Conservation (phyloP, 2,113 vertebrate genomes). For the Hemichromis elongatus region DNA sequence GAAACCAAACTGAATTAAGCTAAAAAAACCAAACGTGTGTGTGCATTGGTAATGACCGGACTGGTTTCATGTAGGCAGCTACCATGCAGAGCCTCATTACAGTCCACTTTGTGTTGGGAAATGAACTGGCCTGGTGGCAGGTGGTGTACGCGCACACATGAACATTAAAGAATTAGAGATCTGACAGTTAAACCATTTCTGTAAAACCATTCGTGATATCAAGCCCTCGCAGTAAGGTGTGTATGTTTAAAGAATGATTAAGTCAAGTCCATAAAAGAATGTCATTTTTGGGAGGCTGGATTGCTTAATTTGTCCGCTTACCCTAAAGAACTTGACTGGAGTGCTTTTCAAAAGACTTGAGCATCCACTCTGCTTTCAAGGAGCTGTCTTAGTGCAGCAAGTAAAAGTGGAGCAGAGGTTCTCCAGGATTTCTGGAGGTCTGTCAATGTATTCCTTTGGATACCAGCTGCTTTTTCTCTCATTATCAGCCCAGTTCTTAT, state of each 20-base stretch:
- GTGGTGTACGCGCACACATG: neutral
- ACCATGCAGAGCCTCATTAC: slow-evolving; percentile 32
- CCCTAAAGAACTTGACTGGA: neutral
- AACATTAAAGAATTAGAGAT: neutral
- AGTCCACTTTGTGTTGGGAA: slow-evolving; percentile 32
- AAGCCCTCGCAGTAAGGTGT: neutral
- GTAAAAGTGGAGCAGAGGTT: neutral
- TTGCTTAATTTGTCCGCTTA: neutral
- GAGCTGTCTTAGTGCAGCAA: neutral
- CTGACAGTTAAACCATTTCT: neutral
- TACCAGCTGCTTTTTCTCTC: neutral
- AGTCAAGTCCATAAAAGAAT: neutral
- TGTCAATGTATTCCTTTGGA: neutral
- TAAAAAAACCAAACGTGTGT: neutral
- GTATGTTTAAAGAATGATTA: neutral
- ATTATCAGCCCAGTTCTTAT: neutral
- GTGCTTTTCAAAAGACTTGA: neutral
- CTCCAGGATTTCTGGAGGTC: neutral
- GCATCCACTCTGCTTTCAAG: neutral
- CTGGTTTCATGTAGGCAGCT: neutral
- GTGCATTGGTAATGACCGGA: neutral
- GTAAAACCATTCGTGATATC: neutral
- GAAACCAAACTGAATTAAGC: neutral
- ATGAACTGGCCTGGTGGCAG: slow-evolving; percentile 29
- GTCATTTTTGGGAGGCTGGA: neutral